Conservation (phyloP, 2,113 vertebrate genomes). For the Heterotis niloticus region DNA sequence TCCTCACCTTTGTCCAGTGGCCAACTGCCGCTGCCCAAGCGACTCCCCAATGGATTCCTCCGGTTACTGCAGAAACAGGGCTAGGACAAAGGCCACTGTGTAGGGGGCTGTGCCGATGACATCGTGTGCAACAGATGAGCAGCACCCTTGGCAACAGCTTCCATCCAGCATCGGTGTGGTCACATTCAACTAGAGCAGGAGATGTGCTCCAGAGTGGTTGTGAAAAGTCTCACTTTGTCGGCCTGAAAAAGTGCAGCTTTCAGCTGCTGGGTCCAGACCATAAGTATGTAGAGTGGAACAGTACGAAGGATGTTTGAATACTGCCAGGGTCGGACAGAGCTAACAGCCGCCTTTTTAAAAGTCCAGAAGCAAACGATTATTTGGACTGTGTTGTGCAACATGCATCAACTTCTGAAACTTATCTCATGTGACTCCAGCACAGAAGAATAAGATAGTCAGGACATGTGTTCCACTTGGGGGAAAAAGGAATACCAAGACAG, state of each 20-base stretch:
- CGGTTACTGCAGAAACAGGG: neutral
- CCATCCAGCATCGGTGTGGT: neutral
- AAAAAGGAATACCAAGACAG: too few species aligned
- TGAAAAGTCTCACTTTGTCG: too few species aligned
- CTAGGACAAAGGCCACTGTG: conserved; percentile 11
- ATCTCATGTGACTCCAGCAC: too few species aligned
- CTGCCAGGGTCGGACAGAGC: neutral
- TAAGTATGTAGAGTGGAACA: too few species aligned
- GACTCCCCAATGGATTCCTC: neutral
- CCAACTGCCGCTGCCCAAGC: neutral
- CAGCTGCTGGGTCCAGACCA: too few species aligned
- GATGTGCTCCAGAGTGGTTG: neutral
- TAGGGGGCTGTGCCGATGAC: neutral
- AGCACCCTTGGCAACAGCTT: neutral
- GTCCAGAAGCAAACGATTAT: too few species aligned
- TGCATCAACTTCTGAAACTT: too few species aligned
- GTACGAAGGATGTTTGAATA: neutral
- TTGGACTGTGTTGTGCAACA: too few species aligned
- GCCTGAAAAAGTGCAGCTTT: too few species aligned
- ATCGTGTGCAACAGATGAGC: neutral
- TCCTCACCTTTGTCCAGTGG: neutral
- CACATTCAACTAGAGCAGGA: neutral
- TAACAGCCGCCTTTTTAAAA: too few species aligned
- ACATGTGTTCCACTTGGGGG: too few species aligned
- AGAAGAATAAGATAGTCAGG: too few species aligned